phyloP scores from a whole-genome alignment of 2,797 vertebrate species.

The Gymnodraco acuticeps region DNA sequence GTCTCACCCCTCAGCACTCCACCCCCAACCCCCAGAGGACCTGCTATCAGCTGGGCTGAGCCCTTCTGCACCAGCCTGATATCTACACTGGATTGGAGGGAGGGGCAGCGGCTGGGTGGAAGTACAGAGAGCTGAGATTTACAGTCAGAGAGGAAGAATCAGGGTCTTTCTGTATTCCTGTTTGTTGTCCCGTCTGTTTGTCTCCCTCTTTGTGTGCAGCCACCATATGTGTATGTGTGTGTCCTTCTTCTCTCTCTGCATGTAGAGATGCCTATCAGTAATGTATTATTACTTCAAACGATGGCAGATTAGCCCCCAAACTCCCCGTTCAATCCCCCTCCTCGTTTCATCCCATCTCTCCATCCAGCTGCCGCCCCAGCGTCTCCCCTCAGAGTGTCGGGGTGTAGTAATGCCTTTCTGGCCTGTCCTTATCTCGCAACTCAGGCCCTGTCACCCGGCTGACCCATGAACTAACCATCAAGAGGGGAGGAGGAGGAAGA shows the following conservation, averaged over 20 bases:
- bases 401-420: constrained; percentile 80
- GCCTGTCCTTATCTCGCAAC: constrained; percentile 82
- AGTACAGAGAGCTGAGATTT: constrained; percentile 76
- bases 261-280: constrained; percentile 75
- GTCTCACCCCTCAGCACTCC: constrained; percentile 64
- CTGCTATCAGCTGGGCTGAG: constrained; percentile 82
- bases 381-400: constrained; percentile 72
- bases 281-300: constrained; percentile 81
- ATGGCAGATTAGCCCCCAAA: constrained; percentile 75
- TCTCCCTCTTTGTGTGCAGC: constrained; percentile 62
- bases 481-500: constrained; percentile 45
- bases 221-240: constrained; percentile 22
- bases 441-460: constrained; percentile 81
- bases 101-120: constrained; percentile 61
- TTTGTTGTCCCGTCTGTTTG: constrained; percentile 64
- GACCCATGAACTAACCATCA: constrained; percentile 79
- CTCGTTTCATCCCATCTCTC: constrained; percentile 62
- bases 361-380: constrained; percentile 58
- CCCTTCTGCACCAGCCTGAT: constrained; percentile 84
- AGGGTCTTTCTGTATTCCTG: constrained; percentile 58
- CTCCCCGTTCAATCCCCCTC: constrained; percentile 43
- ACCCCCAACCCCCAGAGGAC: constrained; percentile 77
- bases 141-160: constrained; percentile 73
- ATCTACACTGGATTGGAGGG: constrained; percentile 77
- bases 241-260: constrained; percentile 53